Percentiles rank a stretch among this genome's conserved stretches.
phyloP scores from a whole-genome alignment of 2,888 invertebrate species.

The Erannis defoliaria region DNA sequence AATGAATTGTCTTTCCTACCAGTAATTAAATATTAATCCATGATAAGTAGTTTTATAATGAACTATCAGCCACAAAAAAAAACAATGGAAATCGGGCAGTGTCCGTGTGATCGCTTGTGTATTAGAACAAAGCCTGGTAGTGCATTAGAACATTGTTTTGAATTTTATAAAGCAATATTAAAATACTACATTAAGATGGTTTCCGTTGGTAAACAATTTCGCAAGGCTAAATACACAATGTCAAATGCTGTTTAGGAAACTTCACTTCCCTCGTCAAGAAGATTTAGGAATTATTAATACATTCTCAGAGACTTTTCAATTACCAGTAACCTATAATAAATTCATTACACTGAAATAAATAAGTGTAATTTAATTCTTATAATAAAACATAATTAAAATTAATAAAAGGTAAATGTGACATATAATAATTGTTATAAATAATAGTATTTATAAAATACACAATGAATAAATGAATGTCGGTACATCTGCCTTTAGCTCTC shows the following conservation, averaged over 20 bases:
- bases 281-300: background rate
- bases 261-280: background rate
- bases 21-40: background rate
- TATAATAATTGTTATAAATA: slow-evolving; percentile 47
- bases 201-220: background rate
- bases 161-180: background rate
- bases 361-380: slow-evolving; percentile 13
- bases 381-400: slow-evolving; percentile 18
- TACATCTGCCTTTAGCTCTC: slow-evolving; percentile 59
- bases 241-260: background rate
- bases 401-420: slow-evolving; percentile 41
- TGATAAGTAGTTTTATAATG: too few relatives aligned
- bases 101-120: background rate
- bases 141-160: background rate
- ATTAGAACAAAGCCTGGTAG: background rate
- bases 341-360: slow-evolving; percentile 21
- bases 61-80: too few relatives aligned
- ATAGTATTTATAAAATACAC: slow-evolving; percentile 60
- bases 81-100: too few relatives aligned
- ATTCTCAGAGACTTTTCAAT: slow-evolving; percentile 1
- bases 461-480: slow-evolving; percentile 51
- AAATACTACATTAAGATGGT: background rate
- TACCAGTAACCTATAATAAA: slow-evolving; percentile 8
- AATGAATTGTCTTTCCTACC: background rate
- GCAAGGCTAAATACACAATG: background rate